These are phyloP conservation scores for Eriocheir sinensis DNA, from an alignment of 1,140 invertebrate genomes.

Conservation along the genomic window DNA sequence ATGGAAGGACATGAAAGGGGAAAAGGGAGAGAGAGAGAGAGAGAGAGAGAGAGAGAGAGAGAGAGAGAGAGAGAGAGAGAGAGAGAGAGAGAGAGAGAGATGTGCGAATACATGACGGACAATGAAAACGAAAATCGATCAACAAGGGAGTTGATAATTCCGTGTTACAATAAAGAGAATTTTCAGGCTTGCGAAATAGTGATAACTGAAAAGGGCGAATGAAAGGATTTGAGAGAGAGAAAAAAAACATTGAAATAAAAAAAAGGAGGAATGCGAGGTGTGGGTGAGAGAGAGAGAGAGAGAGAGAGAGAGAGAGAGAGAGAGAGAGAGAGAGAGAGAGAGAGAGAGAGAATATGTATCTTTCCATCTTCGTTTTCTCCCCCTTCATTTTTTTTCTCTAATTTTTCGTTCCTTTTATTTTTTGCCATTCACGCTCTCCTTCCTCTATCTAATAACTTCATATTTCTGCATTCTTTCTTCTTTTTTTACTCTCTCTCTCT, in stretches of 20 bases:
- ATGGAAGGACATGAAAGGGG: neutral
- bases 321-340: neutral
- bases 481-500: conserved; percentile 36
- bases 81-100: neutral
- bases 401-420: neutral
- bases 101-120: too few species aligned
- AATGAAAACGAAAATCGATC: too few species aligned
- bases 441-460: neutral
- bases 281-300: too few species aligned
- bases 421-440: neutral
- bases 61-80: conserved; percentile 30
- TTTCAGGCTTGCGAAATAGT: too few species aligned
- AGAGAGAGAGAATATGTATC: neutral
- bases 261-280: too few species aligned
- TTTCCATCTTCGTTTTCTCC: neutral
- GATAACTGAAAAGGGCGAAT: too few species aligned
- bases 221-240: too few species aligned
- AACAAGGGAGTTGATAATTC: too few species aligned
- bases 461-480: neutral
- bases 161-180: too few species aligned
- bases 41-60: neutral
- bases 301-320: conserved; percentile 33
- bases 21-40: neutral
- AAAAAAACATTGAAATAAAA: too few species aligned
- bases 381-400: neutral